Evolutionary conservation across 2,113 vertebrate genomes (phyloP), one percentile per base, ranked within the genome.

Genomic region (Triplophysa tibetana): DNA sequence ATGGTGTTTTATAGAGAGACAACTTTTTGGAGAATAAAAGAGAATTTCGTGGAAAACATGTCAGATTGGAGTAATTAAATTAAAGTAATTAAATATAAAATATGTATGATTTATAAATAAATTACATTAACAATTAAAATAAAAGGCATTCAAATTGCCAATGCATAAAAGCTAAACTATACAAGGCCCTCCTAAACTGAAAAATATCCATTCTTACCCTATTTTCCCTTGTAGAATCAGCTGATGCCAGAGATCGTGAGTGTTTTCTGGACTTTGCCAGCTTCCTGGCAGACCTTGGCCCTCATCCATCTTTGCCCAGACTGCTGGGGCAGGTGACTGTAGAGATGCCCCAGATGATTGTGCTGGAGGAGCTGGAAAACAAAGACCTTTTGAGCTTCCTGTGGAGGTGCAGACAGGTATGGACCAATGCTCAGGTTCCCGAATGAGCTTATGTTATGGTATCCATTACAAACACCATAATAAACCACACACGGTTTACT

Each of bases 361-460:
- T 86, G 2, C 7, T 91, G 66, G 93, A 94, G 78, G 89, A 92
- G 80, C 80, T 93, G n/a, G 85, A 86, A 41, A 87, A 94, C 83
- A 43, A 87, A 70, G 93, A 94, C 85, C 88, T 94, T 82, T 79
- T 93, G 54, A 84, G 89, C 0, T 93, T 91, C 87, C 89, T 94
- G 56, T 94, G 93, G 93, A 86, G 82, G 62, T 93, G 91, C 67
- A 89, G 93, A 88, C 81, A 90, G 91, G 91, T 83, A 45, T 48
- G 23, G 70, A 75, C 1, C 1, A 19, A 56, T 72, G 50, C 52
- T 56, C 13, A 1, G n/a, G 8, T 72, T 33, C 56, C 33, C 33
- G 3, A 38, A 38, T 7, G 33, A 2, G 33, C 33, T 38, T 38
- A 38, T 38, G 33, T 38, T 38, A 38, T 7, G 33, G 33, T 7